phyloP scores from a whole-genome alignment of 2,113 vertebrate species.

The Myxocyprinus asiaticus region DNA sequence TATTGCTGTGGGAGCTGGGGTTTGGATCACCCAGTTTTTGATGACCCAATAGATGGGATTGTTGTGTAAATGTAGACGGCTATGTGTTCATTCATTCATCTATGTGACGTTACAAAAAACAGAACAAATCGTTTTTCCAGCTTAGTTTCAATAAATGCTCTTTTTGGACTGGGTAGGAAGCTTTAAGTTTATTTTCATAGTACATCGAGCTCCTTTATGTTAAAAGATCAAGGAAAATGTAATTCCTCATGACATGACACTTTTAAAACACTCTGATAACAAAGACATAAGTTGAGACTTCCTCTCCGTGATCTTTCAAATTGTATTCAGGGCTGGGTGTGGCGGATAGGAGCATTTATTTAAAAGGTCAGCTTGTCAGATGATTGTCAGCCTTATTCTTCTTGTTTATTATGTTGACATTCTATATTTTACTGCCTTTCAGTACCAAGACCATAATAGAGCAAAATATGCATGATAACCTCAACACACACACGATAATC shows the following conservation, averaged over 20 bases:
- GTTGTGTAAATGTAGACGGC: too few species aligned
- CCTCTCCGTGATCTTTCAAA: conserved; percentile 1
- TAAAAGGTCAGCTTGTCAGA: conserved; percentile 19
- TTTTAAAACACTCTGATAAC: not conserved
- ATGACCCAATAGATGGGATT: too few species aligned
- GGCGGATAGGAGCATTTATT: not conserved
- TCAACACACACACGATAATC: conserved; percentile 4
- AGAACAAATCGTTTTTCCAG: too few species aligned
- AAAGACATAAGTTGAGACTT: conserved; percentile 2
- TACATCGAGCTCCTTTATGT: not conserved
- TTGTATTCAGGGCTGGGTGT: conserved; percentile 18
- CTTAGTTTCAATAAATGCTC: too few species aligned
- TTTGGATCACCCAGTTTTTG: too few species aligned
- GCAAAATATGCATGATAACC: conserved; percentile 9
- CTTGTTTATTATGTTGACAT: conserved; percentile 5
- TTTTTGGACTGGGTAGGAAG: not conserved
- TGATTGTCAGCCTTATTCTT: not conserved
- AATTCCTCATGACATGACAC: not conserved
- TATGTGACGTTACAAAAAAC: too few species aligned
- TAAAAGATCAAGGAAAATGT: not conserved
- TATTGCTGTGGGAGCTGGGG: too few species aligned
- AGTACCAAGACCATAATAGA: conserved; percentile 13
- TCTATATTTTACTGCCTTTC: conserved; percentile 5
- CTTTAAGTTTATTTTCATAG: not conserved
- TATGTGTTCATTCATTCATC: too few species aligned